Evolutionary conservation across 2,888 invertebrate species (phyloP).

Genomic region (Eugnorisma glareosa): DNA sequence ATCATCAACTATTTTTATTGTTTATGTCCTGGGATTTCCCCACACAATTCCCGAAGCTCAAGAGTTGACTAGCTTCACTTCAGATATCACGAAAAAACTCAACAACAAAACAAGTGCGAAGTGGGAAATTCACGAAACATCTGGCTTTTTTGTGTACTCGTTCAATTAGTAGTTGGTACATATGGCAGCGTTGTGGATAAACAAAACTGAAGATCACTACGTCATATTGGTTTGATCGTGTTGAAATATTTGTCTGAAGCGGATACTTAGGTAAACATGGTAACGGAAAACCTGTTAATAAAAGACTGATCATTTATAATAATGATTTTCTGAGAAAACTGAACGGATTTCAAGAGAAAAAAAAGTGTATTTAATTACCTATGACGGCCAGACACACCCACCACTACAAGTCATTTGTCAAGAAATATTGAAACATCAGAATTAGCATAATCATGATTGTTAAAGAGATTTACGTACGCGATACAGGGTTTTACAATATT

Average conservation of each 20-base stretch:
- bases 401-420: constrained; percentile 32
- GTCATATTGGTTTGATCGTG: constrained; percentile 30
- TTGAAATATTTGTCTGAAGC: constrained; percentile 12
- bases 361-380: constrained; percentile 19
- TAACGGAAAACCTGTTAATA: constrained; percentile 1
- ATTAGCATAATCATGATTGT: constrained; percentile 35
- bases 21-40: neutral
- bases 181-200: constrained; percentile 1
- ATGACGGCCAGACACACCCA: constrained; percentile 24
- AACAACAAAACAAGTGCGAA: neutral
- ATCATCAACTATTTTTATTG: neutral
- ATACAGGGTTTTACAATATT: constrained; percentile 42
- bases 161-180: constrained; percentile 26
- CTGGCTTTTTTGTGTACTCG: constrained; percentile 37
- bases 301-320: neutral
- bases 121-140: constrained; percentile 44
- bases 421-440: constrained; percentile 27
- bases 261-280: neutral
- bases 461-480: constrained; percentile 31
- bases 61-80: neutral
- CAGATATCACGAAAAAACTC: neutral
- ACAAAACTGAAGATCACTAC: constrained; percentile 28
- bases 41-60: neutral
- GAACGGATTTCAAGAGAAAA: neutral
- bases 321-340: neutral